These are phyloP conservation scores for Strigamia crassipes DNA, from an alignment of 2,888 invertebrate species.

Conservation along the genomic window DNA sequence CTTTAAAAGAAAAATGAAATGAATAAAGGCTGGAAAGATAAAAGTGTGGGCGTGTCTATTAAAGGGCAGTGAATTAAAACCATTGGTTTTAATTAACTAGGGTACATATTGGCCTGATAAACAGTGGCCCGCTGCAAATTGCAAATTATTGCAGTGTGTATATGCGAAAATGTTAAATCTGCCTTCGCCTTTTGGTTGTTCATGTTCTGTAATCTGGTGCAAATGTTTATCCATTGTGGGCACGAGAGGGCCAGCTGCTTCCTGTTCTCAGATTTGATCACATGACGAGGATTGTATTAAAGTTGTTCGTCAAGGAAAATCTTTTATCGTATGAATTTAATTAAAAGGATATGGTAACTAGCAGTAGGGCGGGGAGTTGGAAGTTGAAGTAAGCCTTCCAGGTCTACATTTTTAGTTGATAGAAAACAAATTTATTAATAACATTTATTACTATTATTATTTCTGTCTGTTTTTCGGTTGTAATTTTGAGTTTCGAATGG, in stretches of 20 bases:
- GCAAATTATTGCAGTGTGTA: slow-evolving; percentile 10
- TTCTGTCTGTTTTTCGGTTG: no score
- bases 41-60: slow-evolving; percentile 20
- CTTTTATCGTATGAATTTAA: background rate
- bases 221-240: background rate
- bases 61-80: slow-evolving; percentile 19
- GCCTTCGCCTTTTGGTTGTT: background rate
- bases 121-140: slow-evolving; percentile 4
- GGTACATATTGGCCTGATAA: slow-evolving; percentile 37
- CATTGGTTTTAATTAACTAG: slow-evolving; percentile 28
- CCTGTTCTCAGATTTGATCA: slow-evolving; percentile 32
- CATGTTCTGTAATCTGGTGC: background rate
- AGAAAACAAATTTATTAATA: no score
- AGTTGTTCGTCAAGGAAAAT: background rate
- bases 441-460: no score
- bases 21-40: background rate
- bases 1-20: background rate
- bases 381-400: background rate
- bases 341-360: background rate
- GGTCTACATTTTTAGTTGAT: background rate
- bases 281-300: background rate
- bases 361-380: no score
- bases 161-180: slow-evolving; percentile 12
- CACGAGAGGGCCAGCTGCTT: slow-evolving; percentile 33
- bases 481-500: no score